Evolutionary conservation across 2,113 vertebrate genomes (phyloP).

Genomic region (Ceuthmochares aereus): DNA sequence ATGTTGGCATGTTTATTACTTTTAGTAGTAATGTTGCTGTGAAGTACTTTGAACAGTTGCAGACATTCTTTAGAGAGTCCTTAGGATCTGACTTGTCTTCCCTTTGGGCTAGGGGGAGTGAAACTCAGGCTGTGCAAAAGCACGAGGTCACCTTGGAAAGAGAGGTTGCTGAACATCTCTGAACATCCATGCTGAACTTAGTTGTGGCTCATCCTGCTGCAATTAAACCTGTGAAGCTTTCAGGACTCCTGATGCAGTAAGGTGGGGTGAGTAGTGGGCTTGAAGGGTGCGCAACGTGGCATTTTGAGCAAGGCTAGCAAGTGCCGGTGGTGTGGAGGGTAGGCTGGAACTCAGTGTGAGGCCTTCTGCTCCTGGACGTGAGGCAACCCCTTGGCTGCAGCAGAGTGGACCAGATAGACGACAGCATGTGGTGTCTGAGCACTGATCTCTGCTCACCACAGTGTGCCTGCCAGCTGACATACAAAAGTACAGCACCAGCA

Average conservation of each 20-base stretch:
- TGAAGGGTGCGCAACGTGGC: background rate
- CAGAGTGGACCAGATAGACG: no score
- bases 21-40: background rate
- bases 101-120: background rate
- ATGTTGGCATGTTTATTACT: background rate
- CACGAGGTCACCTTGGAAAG: background rate
- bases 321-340: fast-evolving
- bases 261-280: background rate
- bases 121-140: background rate
- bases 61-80: background rate
- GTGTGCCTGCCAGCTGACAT: background rate
- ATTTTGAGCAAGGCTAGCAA: background rate
- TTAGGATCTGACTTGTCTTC: background rate
- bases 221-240: background rate
- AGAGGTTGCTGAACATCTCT: background rate
- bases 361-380: background rate
- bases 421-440: background rate
- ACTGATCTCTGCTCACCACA: fast-evolving
- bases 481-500: background rate
- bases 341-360: fast-evolving
- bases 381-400: background rate
- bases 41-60: background rate
- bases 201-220: background rate
- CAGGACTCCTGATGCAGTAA: background rate
- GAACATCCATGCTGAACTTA: background rate